Evolutionary conservation across 1,140 invertebrate genomes (phyloP).

Genomic region (Venustaconcha ellipsiformis): DNA sequence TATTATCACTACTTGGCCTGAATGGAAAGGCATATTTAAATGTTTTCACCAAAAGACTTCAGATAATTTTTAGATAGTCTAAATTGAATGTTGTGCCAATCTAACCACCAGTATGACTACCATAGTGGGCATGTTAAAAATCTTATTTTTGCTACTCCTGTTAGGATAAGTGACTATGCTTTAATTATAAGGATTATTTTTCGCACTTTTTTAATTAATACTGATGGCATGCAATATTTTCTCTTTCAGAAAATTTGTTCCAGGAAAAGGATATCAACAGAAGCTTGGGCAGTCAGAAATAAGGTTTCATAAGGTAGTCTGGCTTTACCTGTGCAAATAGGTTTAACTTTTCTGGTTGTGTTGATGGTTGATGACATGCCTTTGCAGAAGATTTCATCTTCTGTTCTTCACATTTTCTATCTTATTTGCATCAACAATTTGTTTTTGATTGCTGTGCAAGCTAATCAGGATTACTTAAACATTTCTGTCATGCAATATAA

Average conservation of each 20-base stretch:
- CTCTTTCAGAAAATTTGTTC: constrained; percentile 59
- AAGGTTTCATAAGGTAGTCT: constrained; percentile 56
- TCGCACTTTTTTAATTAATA: background rate
- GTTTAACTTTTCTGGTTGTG: too few relatives aligned
- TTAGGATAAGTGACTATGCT: background rate
- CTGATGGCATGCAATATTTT: background rate
- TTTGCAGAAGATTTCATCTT: too few relatives aligned
- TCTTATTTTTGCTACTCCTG: background rate
- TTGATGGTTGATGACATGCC: too few relatives aligned
- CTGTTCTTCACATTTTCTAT: background rate
- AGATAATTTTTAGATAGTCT: too few relatives aligned
- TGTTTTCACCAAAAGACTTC: too few relatives aligned
- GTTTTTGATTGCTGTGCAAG: too few relatives aligned
- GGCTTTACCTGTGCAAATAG: too few relatives aligned
- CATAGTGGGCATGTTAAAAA: too few relatives aligned
- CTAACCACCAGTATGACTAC: too few relatives aligned
- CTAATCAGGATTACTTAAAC: too few relatives aligned
- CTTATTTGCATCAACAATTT: background rate
- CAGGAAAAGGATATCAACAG: constrained; percentile 55
- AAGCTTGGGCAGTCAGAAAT: constrained; percentile 65
- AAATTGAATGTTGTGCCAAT: too few relatives aligned
- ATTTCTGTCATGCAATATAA: background rate
- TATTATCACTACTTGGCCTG: background rate
- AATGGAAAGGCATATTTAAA: background rate
- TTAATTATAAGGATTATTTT: background rate